Conservation (phyloP, 1,140 invertebrate species). For the Drosophila sp. region DNA sequence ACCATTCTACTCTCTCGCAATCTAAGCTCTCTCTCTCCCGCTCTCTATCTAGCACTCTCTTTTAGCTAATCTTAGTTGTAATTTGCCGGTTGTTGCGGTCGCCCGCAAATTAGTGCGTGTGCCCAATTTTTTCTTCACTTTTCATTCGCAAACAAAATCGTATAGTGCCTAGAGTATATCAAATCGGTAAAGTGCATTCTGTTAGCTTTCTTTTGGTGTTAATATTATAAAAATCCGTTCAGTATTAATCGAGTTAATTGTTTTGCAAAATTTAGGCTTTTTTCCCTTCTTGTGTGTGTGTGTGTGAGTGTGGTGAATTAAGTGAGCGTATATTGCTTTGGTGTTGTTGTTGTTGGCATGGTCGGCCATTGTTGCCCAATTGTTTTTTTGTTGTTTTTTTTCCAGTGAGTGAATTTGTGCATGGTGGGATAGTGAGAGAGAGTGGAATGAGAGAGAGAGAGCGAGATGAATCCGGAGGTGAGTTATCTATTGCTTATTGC, state of each 20-base stretch:
- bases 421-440: background rate
- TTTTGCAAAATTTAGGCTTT: background rate
- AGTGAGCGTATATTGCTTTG: background rate
- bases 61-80: background rate
- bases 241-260: background rate
- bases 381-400: conserved; percentile 2
- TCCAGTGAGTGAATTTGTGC: background rate
- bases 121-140: background rate
- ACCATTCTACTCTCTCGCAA: background rate
- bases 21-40: background rate
- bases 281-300: background rate
- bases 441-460: background rate
- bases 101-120: background rate
- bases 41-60: background rate
- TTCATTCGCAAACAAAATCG: background rate
- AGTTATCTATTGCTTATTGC: background rate
- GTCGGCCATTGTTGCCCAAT: too few species aligned
- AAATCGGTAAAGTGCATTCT: background rate
- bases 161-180: background rate
- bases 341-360: background rate
- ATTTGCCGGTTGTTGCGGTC: background rate
- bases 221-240: background rate
- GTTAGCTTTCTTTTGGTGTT: background rate
- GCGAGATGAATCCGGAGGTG: background rate
- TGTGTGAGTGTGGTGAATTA: background rate